Conservation (phyloP, 2,797 vertebrate species). For the Pempheris klunzingeri region DNA sequence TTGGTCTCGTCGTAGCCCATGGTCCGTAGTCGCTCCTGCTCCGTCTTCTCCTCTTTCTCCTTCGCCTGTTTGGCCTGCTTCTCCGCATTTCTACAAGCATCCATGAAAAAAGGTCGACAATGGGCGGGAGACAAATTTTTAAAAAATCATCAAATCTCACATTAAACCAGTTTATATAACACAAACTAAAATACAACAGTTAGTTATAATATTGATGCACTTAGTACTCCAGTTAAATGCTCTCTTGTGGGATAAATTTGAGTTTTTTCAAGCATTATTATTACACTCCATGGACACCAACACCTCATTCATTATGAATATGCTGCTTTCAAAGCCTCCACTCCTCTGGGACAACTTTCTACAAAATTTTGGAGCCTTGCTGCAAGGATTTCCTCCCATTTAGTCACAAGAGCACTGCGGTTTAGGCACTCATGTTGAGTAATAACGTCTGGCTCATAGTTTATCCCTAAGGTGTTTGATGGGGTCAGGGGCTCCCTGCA, state of each 20-base stretch:
- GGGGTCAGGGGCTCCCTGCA: background rate
- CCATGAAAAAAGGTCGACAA: slow-evolving; percentile 8
- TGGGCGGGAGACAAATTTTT: background rate
- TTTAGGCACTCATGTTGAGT: background rate
- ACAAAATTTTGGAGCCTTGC: background rate
- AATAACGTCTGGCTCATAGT: background rate
- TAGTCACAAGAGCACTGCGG: background rate
- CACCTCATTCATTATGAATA: background rate
- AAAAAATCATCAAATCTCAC: background rate
- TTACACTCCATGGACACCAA: background rate
- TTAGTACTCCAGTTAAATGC: background rate
- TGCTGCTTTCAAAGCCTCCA: background rate
- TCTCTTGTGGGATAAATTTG: background rate
- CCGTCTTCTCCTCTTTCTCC: slow-evolving; percentile 90
- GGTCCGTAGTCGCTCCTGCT: slow-evolving; percentile 93
- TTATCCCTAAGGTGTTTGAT: background rate
- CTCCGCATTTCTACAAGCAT: slow-evolving; percentile 88
- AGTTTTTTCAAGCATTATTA: background rate
- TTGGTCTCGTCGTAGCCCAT: slow-evolving; percentile 97
- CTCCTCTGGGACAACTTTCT: background rate
- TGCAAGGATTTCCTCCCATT: background rate
- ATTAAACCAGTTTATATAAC: background rate
- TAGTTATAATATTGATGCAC: no score
- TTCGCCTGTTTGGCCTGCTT: slow-evolving; percentile 88
- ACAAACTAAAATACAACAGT: background rate